Base-by-base conservation (phyloP, 2,113 vertebrate genomes). In the Alethe diademata region DNA sequence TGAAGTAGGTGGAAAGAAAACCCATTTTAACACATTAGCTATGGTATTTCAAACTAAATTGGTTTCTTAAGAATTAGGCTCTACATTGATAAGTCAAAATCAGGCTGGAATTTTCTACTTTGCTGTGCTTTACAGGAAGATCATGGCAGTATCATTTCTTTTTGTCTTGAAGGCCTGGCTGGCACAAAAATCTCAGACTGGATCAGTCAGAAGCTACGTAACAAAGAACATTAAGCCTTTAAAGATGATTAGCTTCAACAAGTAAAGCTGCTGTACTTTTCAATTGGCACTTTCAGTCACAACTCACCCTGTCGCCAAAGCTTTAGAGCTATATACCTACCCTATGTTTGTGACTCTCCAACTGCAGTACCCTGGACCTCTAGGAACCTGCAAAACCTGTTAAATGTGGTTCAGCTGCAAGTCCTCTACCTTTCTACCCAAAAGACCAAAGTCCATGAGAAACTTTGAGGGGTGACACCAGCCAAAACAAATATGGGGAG, bases 221-320 rank as follows among this genome's bases (percentile, higher is more conserved):
- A 78, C 19, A 88, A 90, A 95, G 83, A 88, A 51, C 75, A 62
- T 54, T 66, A 92, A 90, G 75, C 70, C 76, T 65, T 65, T 95
- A 83, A 83, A 31, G 58, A 88, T 45, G 5, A 95, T 91, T 73
- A 95, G 62, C 83, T 91, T 50, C 75, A 86, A 57, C 42, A 80
- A 60, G 19, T 51, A 51, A 83, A 67, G 54, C 31, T 86, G 54
- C 75, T 86, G 81, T 61, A 48, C 36, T 76, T 88, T 19, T 29
- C 25, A 73, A 47, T 13, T 70, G 78, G 79, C 3, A 1, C 31
- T 92, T 93, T 50, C 2, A 11, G 62, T 57, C 93, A 69, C 48
- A 71, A 65, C 74, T 92, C 62, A 72, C 13, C 8, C 71, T 53
- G 66, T 0, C 60, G 36, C 57, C 56, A 69, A 72, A 92, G 58